These are phyloP conservation scores for Hassar affinis DNA, from an alignment of 2,113 vertebrate species.

Conservation along the genomic window DNA sequence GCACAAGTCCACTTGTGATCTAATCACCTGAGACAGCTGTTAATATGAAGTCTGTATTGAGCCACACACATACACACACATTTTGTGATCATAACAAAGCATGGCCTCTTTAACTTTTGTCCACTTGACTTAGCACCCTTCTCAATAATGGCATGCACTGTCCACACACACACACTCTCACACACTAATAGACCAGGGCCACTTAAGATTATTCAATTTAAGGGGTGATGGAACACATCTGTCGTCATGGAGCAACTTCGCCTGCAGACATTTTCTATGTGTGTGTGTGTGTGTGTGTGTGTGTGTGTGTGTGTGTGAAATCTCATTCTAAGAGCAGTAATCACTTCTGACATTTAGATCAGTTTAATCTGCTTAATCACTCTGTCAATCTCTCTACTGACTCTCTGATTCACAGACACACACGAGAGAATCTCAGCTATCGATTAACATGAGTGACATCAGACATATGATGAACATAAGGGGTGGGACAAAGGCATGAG, in stretches of 20 bases:
- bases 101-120: conserved; percentile 14
- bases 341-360: conserved; percentile 33
- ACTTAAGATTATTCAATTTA: conserved; percentile 46
- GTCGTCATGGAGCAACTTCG: conserved; percentile 12
- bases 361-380: conserved; percentile 22
- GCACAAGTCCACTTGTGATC: neutral
- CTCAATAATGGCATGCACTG: neutral
- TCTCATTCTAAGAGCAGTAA: neutral
- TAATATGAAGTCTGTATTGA: neutral
- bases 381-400: conserved; percentile 5
- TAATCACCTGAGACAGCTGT: conserved; percentile 2
- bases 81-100: neutral
- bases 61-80: neutral
- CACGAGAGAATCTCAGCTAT: conserved; percentile 14
- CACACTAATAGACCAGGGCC: conserved; percentile 30
- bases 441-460: conserved; percentile 33
- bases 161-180: conserved; percentile 22
- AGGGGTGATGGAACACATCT: conserved; percentile 39
- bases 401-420: conserved; percentile 10
- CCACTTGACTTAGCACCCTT: neutral
- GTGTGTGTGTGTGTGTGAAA: conserved; percentile 13
- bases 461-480: conserved; percentile 21
- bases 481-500: neutral
- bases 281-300: conserved; percentile 26
- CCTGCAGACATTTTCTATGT: conserved; percentile 5